Base-by-base conservation (phyloP, 2,797 vertebrate genomes). In the Anas acuta region DNA sequence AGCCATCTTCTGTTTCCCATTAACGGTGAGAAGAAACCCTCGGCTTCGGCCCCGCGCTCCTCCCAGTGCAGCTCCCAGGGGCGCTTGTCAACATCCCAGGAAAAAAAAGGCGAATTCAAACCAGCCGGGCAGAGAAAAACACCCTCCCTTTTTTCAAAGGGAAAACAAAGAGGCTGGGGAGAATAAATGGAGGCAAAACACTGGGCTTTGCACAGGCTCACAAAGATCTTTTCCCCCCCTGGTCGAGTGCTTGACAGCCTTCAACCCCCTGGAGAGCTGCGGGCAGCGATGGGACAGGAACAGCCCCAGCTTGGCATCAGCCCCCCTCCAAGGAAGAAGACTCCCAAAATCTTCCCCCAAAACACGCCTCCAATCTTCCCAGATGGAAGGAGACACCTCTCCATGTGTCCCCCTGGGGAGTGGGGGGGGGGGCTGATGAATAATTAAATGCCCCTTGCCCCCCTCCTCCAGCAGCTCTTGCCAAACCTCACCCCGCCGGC, bases 1-100 rank as follows among this genome's bases (percentile, higher is more conserved):
- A 92, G 81, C 89, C 54, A 80, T 94, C 87, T 95, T 96, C 96
- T 96, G 96, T 93, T 96, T 95, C 88, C 74, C 92, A 94, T 96
- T 94, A 96, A 80, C 1, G 1, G 60, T 1, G 2, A 88, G 95
- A 82, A 92, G 80, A 81, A 93, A 64, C 74, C 70, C 79, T 32
- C 11, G 10, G 4, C 82, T 79, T 39, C 4, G 13, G 32, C 72
- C 73, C 91, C 3, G 25, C 0, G 3, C 83, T 82, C 94, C 88
- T 94, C 88, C 92, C 87, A 35, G 49, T 20, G 4, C 83, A 90
- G 16, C 64, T 84, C 92, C 85, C 92, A 33, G 0, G 10, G 92
- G 67, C 45, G 14, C 78, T 84, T 65, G 94, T 93, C 87, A 74
- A 82, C 85, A 92, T 88, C 89, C 53, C 89, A 86, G 67, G 8